Percentiles rank a stretch among this genome's conserved stretches.
These are phyloP conservation scores for Ferdinandea cuprea DNA, from an alignment of 2,888 invertebrate species.

Conservation along the genomic window DNA sequence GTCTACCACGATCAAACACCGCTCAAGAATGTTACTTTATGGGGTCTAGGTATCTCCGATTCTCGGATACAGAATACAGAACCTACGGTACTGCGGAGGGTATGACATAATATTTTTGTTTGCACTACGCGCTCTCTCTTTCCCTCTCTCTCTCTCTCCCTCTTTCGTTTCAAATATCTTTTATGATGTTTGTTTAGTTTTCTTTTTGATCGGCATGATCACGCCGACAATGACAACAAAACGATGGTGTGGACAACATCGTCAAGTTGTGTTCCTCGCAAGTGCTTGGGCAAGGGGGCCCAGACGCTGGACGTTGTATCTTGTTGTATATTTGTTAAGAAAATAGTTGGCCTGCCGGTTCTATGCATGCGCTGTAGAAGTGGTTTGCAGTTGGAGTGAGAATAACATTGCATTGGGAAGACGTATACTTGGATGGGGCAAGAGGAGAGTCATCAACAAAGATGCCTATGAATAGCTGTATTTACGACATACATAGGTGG, in stretches of 20 bases:
- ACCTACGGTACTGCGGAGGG: slow-evolving; percentile 64
- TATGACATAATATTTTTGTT: slow-evolving; percentile 70
- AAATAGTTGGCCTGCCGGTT: slow-evolving; percentile 60
- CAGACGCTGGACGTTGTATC: slow-evolving; percentile 27
- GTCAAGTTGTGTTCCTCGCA: slow-evolving; percentile 4
- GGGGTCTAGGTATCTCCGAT: slow-evolving; percentile 7
- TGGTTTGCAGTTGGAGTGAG: slow-evolving; percentile 43
- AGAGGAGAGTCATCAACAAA: slow-evolving; percentile 5
- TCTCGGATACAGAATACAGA: slow-evolving; percentile 35
- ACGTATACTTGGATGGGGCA: slow-evolving; percentile 5
- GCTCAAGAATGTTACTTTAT: slow-evolving; percentile 40
- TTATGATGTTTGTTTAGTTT: slow-evolving; percentile 55
- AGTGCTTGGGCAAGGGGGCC: background rate
- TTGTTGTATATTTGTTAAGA: slow-evolving; percentile 52
- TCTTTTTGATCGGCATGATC: slow-evolving; percentile 61
- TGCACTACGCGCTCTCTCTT: slow-evolving; percentile 41
- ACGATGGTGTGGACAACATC: slow-evolving; percentile 17
- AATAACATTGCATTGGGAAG: slow-evolving; percentile 44
- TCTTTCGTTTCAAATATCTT: slow-evolving; percentile 21
- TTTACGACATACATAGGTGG: slow-evolving; percentile 19
- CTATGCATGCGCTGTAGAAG: slow-evolving; percentile 37
- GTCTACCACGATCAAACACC: slow-evolving; percentile 45
- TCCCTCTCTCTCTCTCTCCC: slow-evolving; percentile 13
- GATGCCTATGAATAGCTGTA: slow-evolving; percentile 29
- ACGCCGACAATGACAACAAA: slow-evolving; percentile 22